A percentile compares a stretch with the other conserved stretches of the same genome.
Evolutionary conservation across 2,888 invertebrate species (phyloP).

Genomic region (Cancer borealis): DNA sequence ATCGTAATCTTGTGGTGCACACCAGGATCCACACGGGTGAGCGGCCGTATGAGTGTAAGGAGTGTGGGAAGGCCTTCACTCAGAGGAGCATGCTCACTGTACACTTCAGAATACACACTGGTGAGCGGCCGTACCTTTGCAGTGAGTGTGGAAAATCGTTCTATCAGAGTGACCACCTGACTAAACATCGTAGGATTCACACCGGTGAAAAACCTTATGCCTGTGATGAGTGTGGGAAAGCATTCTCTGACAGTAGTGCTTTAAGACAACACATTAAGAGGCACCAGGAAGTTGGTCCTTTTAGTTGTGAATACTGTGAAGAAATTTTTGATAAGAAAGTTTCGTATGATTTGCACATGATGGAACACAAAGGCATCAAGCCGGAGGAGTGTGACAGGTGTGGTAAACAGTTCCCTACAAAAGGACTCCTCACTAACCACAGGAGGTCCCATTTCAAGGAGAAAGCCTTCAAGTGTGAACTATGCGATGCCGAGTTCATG

Average conservation of each 20-base stretch:
- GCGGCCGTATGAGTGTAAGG: constrained; percentile 70
- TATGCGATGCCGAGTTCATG: constrained; percentile 74
- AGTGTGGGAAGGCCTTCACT: constrained; percentile 75
- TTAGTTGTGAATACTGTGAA: constrained; percentile 69
- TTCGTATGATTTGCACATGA: constrained; percentile 72
- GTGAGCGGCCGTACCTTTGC: constrained; percentile 75
- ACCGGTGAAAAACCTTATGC: constrained; percentile 73
- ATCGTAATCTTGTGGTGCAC: constrained; percentile 73
- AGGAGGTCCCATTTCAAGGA: constrained; percentile 73
- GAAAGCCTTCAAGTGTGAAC: constrained; percentile 73
- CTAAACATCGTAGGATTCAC: constrained; percentile 75
- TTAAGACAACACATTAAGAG: constrained; percentile 73
- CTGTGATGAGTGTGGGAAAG: constrained; percentile 74
- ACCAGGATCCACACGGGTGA: constrained; percentile 75
- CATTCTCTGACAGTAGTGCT: constrained; percentile 75
- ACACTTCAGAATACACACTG: constrained; percentile 74
- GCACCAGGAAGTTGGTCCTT: constrained; percentile 72
- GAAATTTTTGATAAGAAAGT: constrained; percentile 74
- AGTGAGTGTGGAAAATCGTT: constrained; percentile 76
- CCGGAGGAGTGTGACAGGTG: constrained; percentile 76
- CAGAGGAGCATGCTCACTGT: constrained; percentile 74
- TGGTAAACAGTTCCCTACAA: constrained; percentile 74
- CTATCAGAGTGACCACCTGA: constrained; percentile 75
- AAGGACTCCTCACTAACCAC: constrained; percentile 73
- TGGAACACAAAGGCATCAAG: constrained; percentile 75